Evolutionary conservation across 1,140 invertebrate species (phyloP), one percentile per base, ranked within the genome.

Genomic region (Ceratina australensis): DNA sequence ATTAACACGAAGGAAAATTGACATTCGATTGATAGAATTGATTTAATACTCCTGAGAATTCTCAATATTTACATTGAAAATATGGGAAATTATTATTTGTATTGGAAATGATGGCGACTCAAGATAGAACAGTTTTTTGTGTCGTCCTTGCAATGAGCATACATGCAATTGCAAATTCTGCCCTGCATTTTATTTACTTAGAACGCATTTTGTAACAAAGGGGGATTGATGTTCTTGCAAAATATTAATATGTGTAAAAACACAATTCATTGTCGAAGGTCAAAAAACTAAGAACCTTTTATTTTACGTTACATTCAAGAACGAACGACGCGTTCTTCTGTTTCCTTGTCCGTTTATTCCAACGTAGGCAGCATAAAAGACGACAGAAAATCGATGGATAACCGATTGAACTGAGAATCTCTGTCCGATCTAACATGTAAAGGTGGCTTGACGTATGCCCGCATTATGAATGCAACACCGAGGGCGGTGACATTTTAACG

Each of bases 401-500:
- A 20, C 15, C 52, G 42, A 28, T 75, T 10, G 42, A 61, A 42
- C 57, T 60, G 75, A 77, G 75, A 77, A 77, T 72, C 75, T 63
- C 67, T 77, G 75, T 26, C 24, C 22, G 16, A 49, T 63, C 67
- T 72, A 72, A 77, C 71, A 66, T 52, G 56, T 18, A 61, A 71
- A 77, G 49, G 75, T 63, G 49, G 20, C 67, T 52, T 61, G 57
- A 69, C 26, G 49, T 54, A 26, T 54, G 49, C 57, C 22, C 22
- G 59, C 67, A 33, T 77, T 72, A 72, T 77, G 57, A 77, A 77
- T 77, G 67, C 69, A 72, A 72, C 66, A 77, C 49, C 47, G 75
- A 63, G 59, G 75, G 67, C 75, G 75, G 75, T 77, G 75, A 72
- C 75, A 77, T 77, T 77, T 77, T 68, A 54, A 26, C 67, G 28